Conservation (phyloP, 2,888 invertebrate genomes). For the Iselma pallidipennis region DNA sequence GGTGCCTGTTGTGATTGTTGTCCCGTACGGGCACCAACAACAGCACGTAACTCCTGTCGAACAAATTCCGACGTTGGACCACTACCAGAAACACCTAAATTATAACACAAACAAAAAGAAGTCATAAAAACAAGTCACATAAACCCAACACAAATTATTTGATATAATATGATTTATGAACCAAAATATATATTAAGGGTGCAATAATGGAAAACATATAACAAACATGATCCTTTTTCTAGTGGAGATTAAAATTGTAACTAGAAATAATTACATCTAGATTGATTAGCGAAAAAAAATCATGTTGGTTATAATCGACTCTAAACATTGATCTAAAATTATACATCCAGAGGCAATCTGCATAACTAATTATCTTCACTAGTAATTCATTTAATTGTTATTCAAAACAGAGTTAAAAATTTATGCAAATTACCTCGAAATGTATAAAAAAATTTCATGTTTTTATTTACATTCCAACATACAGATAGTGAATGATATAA, state of each 20-base stretch:
- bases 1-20: constrained; percentile 50
- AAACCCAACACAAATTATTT: constrained; percentile 15
- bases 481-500: neutral
- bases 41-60: constrained; percentile 86
- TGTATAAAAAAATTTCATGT: neutral
- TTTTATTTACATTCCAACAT: neutral
- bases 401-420: neutral
- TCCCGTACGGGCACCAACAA: constrained; percentile 80
- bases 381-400: neutral
- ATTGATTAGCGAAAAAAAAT: neutral
- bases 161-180: neutral
- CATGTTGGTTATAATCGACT: neutral
- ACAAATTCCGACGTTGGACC: constrained; percentile 81
- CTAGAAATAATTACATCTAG: too few relatives aligned
- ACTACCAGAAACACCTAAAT: constrained; percentile 61
- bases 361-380: neutral
- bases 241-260: neutral
- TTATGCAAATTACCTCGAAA: neutral
- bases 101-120: constrained; percentile 25
- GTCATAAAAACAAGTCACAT: constrained; percentile 36
- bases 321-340: too few relatives aligned
- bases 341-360: neutral
- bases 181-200: neutral
- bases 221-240: neutral
- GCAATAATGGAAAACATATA: neutral